phyloP scores from a whole-genome alignment of 2,797 vertebrate species.

The Thripadectes ignobilis region DNA sequence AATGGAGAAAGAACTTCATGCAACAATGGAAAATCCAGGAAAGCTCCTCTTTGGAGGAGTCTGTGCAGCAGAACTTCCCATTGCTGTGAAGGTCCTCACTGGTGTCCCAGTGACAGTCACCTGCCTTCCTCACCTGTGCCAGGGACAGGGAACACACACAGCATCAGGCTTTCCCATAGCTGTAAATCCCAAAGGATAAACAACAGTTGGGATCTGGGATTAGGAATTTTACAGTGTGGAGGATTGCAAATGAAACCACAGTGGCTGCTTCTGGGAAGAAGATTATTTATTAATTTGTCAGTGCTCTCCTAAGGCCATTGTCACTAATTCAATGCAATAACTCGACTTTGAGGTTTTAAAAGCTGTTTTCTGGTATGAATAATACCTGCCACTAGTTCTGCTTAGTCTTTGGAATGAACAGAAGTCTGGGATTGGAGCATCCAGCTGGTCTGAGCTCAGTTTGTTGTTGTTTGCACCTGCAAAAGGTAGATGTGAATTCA shows the following conservation, averaged over 20 bases:
- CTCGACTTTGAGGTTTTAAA: not conserved
- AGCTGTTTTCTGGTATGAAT: not conserved
- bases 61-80: not conserved
- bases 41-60: not conserved
- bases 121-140: not conserved
- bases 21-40: not conserved
- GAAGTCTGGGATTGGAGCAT: not conserved
- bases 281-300: not conserved
- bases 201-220: not conserved
- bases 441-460: not conserved
- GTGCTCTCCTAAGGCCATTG: not conserved
- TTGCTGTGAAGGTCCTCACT: not conserved
- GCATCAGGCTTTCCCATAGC: fast-evolving
- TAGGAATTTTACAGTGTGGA: not conserved
- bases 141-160: not conserved
- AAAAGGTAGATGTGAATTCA: not conserved
- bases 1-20: not conserved
- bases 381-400: not conserved
- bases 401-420: fast-evolving
- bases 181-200: not conserved
- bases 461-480: not conserved
- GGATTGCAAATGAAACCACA: not conserved
- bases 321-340: not conserved
- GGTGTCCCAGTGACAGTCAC: not conserved
- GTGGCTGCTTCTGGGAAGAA: not conserved